Evolutionary conservation across 2,888 invertebrate genomes (phyloP).

Genomic region (Aphidoletes aphidimyza): DNA sequence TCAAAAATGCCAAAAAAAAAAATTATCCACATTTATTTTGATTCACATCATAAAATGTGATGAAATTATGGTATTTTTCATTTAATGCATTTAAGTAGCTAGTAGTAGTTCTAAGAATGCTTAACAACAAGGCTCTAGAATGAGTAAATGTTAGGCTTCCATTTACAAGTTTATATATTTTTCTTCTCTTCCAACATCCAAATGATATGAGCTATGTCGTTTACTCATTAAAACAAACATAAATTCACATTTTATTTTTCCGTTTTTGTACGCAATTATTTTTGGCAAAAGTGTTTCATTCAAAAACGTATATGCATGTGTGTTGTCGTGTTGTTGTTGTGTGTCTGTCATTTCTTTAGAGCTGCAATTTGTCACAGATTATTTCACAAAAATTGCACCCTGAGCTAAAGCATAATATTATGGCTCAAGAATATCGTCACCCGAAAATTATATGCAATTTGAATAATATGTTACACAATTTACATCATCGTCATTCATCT

Average conservation of each 20-base stretch:
- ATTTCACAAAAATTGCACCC: not conserved
- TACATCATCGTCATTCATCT: not conserved
- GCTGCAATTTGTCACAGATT: slow-evolving; percentile 33
- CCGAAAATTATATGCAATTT: no score
- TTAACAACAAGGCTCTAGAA: not conserved
- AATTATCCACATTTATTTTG: slow-evolving; percentile 46
- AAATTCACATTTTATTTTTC: not conserved
- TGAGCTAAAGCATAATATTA: no score
- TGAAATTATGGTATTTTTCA: slow-evolving; percentile 29
- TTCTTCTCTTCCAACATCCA: no score
- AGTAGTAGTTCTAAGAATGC: no score
- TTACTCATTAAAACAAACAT: not conserved
- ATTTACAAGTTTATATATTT: not conserved
- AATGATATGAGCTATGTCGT: not conserved
- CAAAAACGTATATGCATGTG: no score
- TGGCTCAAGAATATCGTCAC: no score
- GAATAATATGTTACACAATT: not conserved
- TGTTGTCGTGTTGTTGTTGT: not conserved
- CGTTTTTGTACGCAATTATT: not conserved
- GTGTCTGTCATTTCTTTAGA: not conserved
- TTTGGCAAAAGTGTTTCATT: slow-evolving; percentile 9
- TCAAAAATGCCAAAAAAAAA: not conserved
- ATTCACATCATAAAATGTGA: slow-evolving; percentile 46
- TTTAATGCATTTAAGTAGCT: not conserved
- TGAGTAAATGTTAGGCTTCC: not conserved